These are phyloP conservation scores for Merluccius polli DNA, from an alignment of 2,797 vertebrate species.

Conservation along the genomic window DNA sequence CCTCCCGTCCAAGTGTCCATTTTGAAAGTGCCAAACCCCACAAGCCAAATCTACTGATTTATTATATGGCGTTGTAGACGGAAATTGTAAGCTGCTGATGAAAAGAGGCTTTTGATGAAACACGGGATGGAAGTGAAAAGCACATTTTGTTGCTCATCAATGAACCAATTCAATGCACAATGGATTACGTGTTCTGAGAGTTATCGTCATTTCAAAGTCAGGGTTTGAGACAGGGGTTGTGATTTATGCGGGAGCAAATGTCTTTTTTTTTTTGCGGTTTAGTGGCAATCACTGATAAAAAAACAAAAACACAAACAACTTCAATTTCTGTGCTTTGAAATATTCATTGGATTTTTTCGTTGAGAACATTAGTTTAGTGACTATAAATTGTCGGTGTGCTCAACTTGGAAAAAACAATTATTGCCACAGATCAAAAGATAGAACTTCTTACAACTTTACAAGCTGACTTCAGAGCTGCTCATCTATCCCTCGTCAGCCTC, in stretches of 20 bases:
- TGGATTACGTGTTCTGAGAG: neutral
- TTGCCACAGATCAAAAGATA: too few species aligned
- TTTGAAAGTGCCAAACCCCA: conserved; percentile 30
- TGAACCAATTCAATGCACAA: conserved; percentile 2
- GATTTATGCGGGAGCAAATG: neutral
- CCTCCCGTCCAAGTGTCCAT: conserved; percentile 43
- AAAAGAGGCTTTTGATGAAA: conserved; percentile 50
- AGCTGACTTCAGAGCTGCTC: too few species aligned
- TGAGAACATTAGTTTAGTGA: neutral
- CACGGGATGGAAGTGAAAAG: conserved; percentile 35
- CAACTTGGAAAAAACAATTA: too few species aligned
- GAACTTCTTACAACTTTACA: too few species aligned
- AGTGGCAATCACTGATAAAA: neutral
- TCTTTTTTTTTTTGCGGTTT: neutral
- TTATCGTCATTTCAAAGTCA: neutral
- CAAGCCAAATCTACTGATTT: conserved; percentile 33
- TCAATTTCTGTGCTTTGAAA: neutral
- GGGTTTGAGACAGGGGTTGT: neutral
- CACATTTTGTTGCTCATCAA: conserved; percentile 35
- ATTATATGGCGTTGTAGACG: conserved; percentile 34
- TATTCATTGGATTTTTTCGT: neutral
- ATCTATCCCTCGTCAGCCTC: neutral
- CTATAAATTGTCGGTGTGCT: neutral
- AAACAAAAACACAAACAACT: neutral
- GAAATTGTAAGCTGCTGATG: conserved; percentile 30